Base-by-base conservation (phyloP, 2,888 invertebrate species). In the Thereva nobilitata region DNA sequence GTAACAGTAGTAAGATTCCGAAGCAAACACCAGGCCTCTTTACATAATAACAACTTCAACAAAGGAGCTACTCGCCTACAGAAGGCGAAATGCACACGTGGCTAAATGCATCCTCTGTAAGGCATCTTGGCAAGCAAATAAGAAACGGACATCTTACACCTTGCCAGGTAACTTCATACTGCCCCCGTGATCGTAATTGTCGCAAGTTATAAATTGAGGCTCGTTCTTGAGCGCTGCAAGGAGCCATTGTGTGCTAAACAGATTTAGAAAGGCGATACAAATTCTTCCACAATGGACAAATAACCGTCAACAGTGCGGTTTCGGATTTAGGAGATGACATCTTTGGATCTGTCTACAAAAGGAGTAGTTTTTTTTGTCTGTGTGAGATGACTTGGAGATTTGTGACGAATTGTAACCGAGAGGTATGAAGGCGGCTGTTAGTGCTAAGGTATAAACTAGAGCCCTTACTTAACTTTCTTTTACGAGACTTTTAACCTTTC, bases 211-310 rank as follows among this genome's bases (percentile, higher is more conserved):
- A 63, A 49, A 63, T 63, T 63, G 63, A 63, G 63, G 49, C 52
- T 52, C 63, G 41, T 63, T 50, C 63, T 63, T 49, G 63, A 41
- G 63, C 52, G 34, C 63, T 9, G 63, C 49, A 63, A 23, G 52
- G 50, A 37, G 49, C 66, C 37, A 66, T 66, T 66, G 66, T 66
- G 57, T 66, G 66, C 42, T 66, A 66, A 66, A 66, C 56, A 66
- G 66, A 66, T 66, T 66, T 66, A 50, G 56, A 65, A 55, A 56
- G 41, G 56, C 65, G 65, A 65, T 65, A 65, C 56, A 56, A 65
- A 65, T 52, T 63, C 52, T 34, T 50, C 52, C 63, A 64, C 59
- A 59, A 49, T 59, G 38, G 59, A 49, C 59, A 59, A 59, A 59
- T 59, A 59, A 59, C 47, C 59, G 53, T 64, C 63, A 64, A 64